Conservation (phyloP, 2,797 vertebrate genomes). For the Hapalemur alaotrensis region DNA sequence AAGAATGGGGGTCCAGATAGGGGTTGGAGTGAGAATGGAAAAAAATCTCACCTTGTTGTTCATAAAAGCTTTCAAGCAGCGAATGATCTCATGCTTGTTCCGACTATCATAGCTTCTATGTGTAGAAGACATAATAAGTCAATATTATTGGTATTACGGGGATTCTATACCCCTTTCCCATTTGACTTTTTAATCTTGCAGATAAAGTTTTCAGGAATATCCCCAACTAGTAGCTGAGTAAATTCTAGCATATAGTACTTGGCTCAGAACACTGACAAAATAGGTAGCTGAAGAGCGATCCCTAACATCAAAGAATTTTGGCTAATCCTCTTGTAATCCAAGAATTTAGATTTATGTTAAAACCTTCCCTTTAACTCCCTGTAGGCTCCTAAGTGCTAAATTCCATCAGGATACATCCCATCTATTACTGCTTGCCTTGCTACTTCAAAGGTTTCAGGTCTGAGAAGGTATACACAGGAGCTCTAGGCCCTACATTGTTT, state of each 20-base stretch:
- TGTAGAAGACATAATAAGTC: constrained; percentile 11
- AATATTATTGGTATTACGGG: background rate
- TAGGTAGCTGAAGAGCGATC: background rate
- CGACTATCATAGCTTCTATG: constrained; percentile 78
- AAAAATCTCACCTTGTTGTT: constrained; percentile 92
- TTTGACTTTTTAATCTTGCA: constrained; percentile 22
- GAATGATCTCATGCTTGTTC: constrained; percentile 94
- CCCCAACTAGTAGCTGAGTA: background rate
- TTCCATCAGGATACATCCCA: background rate
- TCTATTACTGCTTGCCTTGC: background rate
- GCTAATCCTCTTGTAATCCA: background rate
- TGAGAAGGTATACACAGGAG: background rate
- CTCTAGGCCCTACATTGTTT: background rate
- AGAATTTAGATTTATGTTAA: constrained; percentile 49
- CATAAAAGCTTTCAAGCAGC: constrained; percentile 97
- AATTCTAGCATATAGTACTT: constrained; percentile 1
- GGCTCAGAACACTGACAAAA: constrained; percentile 25
- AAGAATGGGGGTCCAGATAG: background rate
- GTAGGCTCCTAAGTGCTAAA: constrained; percentile 6
- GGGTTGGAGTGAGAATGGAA: background rate
- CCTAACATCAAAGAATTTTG: background rate
- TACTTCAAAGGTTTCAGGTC: background rate
- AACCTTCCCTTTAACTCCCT: constrained; percentile 35
- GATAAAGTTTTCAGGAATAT: constrained; percentile 40
- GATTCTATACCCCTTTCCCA: background rate